Base-by-base conservation (phyloP, 2,113 vertebrate genomes). In the Leptobrachium ailaonicum region DNA sequence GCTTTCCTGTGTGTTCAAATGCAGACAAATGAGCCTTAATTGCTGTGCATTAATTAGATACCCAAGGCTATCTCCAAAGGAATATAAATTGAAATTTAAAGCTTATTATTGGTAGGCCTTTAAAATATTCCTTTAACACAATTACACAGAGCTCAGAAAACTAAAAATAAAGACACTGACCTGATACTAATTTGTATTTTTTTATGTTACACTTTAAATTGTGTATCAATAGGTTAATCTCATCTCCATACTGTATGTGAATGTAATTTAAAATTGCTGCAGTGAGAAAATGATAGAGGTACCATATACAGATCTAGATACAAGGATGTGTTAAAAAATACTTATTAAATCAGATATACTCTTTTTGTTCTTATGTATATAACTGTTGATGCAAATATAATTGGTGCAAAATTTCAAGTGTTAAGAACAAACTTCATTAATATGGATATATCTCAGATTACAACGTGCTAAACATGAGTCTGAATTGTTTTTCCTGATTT, bases 1-100 rank as follows among this genome's bases (percentile, higher is more conserved):
- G 87, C 85, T 84, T 83, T 47, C 86, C 85, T 77, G 42, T 62
- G 70, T 83, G 66, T 84, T 83, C 77, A 84, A 83, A 83, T 85
- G 83, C 84, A 87, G 82, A 88, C 85, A 88, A 88, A 75, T 87
- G 84, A 81, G 83, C 69, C 76, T 87, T 89, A 89, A 90, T 91
- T 91, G 89, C 82, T 80, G 0, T 9, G 83, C 83, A 87, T 84
- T 88, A 89, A 87, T 85, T 89, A 85, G 88, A 83, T 70, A 73
- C 85, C 73, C 85, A 80, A 75, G 82, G 82, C 84, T 84, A 88
- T 89, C 88, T 89, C 86, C 87, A 86, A 84, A 89, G 84, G 85
- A 90, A 86, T 77, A 87, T 86, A 87, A 87, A 82, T 62, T 85
- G 85, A 80, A 86, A 73, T 88, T 90, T 80, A 64, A 84, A 84